Evolutionary conservation across 2,797 vertebrate species (phyloP), one percentile per base, ranked within the genome.

Genomic region (Gila robusta): DNA sequence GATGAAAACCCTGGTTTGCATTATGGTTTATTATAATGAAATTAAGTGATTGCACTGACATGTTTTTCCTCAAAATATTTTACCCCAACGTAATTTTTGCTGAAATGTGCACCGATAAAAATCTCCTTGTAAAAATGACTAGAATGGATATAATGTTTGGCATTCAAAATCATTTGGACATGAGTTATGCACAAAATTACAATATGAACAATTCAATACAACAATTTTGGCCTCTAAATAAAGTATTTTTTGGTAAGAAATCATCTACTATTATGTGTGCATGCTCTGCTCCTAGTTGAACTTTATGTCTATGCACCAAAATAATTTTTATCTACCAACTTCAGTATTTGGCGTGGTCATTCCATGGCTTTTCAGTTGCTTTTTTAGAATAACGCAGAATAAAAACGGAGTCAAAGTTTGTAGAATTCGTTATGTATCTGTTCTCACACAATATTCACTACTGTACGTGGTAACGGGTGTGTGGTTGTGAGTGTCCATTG

Each of bases 401-500:
- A 54, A 78, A 59, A 47, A 14, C 3, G 12, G 9, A 6, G 6
- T 35, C 6, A 59, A 28, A 28, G 35, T 59, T 37, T 39, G 28
- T 17, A 79, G 7, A 79, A 23, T 47, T 49, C 8, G 3, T 28
- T 26, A 35, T 64, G 19, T 54, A 39, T 41, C 14, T 76, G 39
- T 16, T 17, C 8, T 49, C 21, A 74, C 41, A 52, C 3, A 56
- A n/a, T 59, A 64, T 64, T 79, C 1, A 28, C 11, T 39, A 44
- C 11, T n/a, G n/a, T n/a, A n/a, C n/a, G n/a, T 76, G 39, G 19
- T 32, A 44, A 5, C 6, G n/a, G 19, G 12, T 6, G 56, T 74
- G 79, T 35, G 47, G 17, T 69, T 77, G 64, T 81, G 88, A 81
- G 62, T 37, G 14, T 52, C 49, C 64, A 87, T 80, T 23, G 70